Evolutionary conservation across 2,888 invertebrate genomes (phyloP), one percentile per base, ranked within the genome.

Genomic region (Acleris emargana): DNA sequence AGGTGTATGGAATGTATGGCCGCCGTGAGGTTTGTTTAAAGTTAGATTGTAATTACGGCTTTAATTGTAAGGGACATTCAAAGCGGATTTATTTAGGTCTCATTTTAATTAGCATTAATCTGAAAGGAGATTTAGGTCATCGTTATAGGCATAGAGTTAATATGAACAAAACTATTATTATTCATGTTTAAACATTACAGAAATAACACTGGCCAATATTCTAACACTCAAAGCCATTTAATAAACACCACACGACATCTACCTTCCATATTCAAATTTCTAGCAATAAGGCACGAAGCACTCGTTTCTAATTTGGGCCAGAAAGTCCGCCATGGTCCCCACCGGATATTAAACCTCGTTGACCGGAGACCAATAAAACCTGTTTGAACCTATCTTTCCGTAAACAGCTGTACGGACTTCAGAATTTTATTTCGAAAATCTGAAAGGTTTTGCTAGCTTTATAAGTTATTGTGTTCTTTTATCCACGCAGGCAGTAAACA

Each of bases 301-400:
- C 25, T 17, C 45, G 17, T 28, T 57, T 28, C 57, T 45, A 28
- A 47, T 28, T 57, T 45, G 22, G 53, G 13, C 17, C 18, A 38
- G 32, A 53, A 53, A 18, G 5, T 32, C 38, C 53, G 53, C 18
- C 53, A 13, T 13, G 18, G 32, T 28, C 9, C 32, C 28, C 11
- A 52, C 64, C 58, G 64, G 64, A 64, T 58, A 64, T 64, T 58
- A 64, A 58, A 25, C 38, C 47, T 64, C 50, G 63, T 63, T 58
- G 64, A 58, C 53, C 5, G 47, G 17, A 6, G 11, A 18, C 47
- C 64, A 64, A 64, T 64, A 42, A 64, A 64, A 18, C 52, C 25
- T 28, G 18, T 45, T 32, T 45, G 9, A 51, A 53, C 22, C 9
- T 28, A 52, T 52, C 52, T 52, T 17, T 32, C 22, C 45, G 32